Conservation (phyloP, 2,797 vertebrate species). For the Agapornis canus region DNA sequence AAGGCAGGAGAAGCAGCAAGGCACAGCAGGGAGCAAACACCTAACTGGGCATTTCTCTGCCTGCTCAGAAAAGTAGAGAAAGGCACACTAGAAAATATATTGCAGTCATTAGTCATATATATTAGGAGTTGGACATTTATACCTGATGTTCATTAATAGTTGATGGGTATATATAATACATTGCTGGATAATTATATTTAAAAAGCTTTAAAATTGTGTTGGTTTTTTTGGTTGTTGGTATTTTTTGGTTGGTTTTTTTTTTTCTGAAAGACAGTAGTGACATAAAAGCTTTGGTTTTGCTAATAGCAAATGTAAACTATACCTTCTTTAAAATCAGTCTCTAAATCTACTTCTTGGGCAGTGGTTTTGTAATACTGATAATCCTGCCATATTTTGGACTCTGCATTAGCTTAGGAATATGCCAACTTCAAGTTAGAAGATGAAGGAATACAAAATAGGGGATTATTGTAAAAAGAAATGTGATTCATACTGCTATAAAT, state of each 20-base stretch:
- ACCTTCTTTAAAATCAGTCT: neutral
- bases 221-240: too few species aligned
- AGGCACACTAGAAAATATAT: slow-evolving; percentile 1
- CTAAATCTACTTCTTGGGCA: neutral
- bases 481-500: neutral
- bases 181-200: neutral
- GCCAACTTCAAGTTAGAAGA: neutral
- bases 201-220: neutral
- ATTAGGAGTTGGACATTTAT: slow-evolving; percentile 18
- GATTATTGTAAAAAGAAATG: neutral
- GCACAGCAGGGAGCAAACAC: neutral
- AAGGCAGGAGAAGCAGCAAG: neutral
- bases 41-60: neutral
- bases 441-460: neutral
- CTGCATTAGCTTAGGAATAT: neutral
- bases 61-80: neutral
- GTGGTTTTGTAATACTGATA: neutral
- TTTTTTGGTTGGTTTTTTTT: too few species aligned
- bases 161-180: slow-evolving; percentile 16
- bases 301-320: neutral
- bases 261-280: neutral
- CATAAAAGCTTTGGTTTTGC: neutral
- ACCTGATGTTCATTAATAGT: slow-evolving; percentile 53
- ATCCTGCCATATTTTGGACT: neutral
- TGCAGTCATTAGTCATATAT: slow-evolving; percentile 21